These are phyloP conservation scores for Pangasius sanitwongsei DNA, from an alignment of 2,797 vertebrate genomes.

Conservation along the genomic window DNA sequence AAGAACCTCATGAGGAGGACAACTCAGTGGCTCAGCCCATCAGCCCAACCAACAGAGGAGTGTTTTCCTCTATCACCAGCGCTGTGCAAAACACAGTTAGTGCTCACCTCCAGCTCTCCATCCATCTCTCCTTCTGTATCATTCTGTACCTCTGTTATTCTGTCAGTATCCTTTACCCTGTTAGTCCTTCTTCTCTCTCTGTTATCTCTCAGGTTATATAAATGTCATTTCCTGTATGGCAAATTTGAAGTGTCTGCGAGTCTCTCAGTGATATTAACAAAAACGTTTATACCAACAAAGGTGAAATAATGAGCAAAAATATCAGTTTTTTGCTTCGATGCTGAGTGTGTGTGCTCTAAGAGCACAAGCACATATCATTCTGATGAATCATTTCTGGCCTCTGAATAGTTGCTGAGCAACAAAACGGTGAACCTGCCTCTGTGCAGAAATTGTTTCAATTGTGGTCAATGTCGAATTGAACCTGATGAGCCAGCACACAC, in stretches of 20 bases:
- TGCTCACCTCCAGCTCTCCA: slow-evolving; percentile 21
- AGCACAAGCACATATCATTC: not conserved
- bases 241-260: not conserved
- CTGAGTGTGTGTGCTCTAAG: not conserved
- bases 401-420: not conserved
- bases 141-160: not conserved
- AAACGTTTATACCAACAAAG: not conserved
- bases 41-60: slow-evolving; percentile 73
- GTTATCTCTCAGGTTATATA: not conserved
- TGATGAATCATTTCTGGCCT: not conserved
- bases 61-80: slow-evolving; percentile 88
- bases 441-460: not conserved
- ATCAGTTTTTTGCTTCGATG: not conserved
- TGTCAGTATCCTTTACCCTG: not conserved
- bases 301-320: not conserved
- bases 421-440: not conserved
- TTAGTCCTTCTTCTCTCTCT: not conserved
- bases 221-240: not conserved
- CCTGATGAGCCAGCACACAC: not conserved
- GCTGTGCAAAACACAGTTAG: slow-evolving; percentile 94
- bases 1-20: slow-evolving; percentile 64
- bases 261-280: not conserved
- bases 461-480: not conserved
- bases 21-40: slow-evolving; percentile 62
- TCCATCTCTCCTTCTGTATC: not conserved